phyloP scores from a whole-genome alignment of 2,888 invertebrate genomes.

The Rhogogaster chlorosoma region DNA sequence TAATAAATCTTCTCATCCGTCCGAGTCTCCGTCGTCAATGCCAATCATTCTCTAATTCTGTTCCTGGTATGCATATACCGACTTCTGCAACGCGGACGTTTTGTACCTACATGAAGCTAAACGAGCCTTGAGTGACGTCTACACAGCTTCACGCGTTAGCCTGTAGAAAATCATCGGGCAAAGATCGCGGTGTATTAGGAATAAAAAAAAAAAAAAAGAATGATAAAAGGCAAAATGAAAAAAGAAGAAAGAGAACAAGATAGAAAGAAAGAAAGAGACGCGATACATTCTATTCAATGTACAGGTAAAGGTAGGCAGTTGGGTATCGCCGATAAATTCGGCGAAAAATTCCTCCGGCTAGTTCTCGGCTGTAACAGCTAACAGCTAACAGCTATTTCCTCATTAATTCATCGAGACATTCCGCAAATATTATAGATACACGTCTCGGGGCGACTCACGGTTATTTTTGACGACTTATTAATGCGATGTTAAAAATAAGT shows the following conservation, averaged over 20 bases:
- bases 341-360: neutral
- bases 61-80: neutral
- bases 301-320: neutral
- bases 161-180: constrained; percentile 33
- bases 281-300: neutral
- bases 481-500: neutral
- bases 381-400: neutral
- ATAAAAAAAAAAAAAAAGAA: neutral
- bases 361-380: neutral
- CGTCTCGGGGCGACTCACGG: neutral
- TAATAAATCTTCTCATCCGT: neutral
- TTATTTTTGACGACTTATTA: neutral
- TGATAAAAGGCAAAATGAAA: no score
- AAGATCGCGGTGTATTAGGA: constrained; percentile 18
- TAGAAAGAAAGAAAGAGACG: constrained; percentile 46
- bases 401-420: neutral
- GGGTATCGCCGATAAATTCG: neutral
- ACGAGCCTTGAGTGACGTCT: constrained; percentile 48
- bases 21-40: constrained; percentile 15
- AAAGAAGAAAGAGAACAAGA: neutral
- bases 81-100: neutral
- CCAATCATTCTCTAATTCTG: constrained; percentile 47
- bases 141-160: constrained; percentile 24
- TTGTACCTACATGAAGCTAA: constrained; percentile 30
- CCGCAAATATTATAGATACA: neutral